A percentile compares a stretch with the other conserved stretches of the same genome.
Evolutionary conservation across 23 tunicate species (phyloP).

Genomic region (Oikopleura albicans): DNA sequence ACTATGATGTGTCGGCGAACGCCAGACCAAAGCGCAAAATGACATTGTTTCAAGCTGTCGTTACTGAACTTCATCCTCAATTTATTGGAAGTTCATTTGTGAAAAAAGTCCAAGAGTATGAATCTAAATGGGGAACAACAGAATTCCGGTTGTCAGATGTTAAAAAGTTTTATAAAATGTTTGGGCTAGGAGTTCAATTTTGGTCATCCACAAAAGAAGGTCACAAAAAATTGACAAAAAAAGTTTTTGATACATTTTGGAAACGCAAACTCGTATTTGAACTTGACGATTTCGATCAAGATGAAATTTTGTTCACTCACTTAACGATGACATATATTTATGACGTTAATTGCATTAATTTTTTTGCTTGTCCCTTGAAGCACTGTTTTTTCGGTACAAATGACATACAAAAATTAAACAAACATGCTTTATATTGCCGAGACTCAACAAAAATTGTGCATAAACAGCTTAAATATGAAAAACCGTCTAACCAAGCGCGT

Average conservation of each 20-base stretch:
- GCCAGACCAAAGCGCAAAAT: too few species aligned
- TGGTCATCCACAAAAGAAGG: neutral
- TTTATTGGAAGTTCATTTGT: neutral
- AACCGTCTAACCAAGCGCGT: neutral
- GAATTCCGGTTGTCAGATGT: neutral
- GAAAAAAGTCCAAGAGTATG: neutral
- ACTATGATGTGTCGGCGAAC: too few species aligned
- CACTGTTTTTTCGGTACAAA: neutral
- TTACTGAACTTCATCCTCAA: neutral
- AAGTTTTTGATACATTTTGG: neutral
- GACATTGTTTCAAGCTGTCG: neutral
- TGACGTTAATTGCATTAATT: neutral
- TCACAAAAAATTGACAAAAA: neutral
- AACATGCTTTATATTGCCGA: neutral
- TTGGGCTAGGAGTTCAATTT: neutral
- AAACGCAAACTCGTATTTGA: too few species aligned
- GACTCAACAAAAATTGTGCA: neutral
- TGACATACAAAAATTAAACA: neutral
- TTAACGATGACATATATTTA: too few species aligned
- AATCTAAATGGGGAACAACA: neutral
- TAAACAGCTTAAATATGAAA: neutral
- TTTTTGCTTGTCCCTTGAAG: neutral
- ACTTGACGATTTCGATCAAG: too few species aligned
- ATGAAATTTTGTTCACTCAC: too few species aligned
- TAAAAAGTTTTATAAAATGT: neutral